These are phyloP conservation scores for Troglohyphantes excavatus DNA, from an alignment of 2,888 invertebrate genomes.

Conservation along the genomic window DNA sequence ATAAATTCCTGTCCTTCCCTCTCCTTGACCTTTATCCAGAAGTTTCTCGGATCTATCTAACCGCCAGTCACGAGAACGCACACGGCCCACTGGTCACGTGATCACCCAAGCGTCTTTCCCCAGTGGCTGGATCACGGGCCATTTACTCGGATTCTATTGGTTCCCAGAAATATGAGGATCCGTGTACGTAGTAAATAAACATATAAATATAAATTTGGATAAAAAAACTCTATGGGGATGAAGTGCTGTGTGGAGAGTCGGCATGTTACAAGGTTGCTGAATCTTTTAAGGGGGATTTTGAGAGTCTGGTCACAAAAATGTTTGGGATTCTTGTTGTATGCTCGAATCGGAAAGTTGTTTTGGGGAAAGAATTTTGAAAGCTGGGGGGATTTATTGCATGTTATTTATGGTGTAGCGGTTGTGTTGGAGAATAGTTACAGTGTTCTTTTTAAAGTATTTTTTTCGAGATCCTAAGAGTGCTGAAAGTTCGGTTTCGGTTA, in stretches of 20 bases:
- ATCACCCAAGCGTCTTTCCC: background rate
- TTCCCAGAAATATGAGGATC: background rate
- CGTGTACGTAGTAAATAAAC: slow-evolving; percentile 1
- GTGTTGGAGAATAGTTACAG: too few species aligned
- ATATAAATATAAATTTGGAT: slow-evolving; percentile 1
- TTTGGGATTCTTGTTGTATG: background rate
- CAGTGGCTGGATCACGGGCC: slow-evolving; percentile 1
- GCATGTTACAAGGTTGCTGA: background rate
- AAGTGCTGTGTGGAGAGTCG: background rate
- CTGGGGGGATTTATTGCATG: background rate
- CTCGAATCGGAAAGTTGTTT: background rate
- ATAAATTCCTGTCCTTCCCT: background rate
- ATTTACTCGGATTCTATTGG: background rate
- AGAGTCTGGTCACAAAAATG: background rate
- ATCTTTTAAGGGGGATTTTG: background rate
- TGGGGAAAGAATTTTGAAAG: background rate
- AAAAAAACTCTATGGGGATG: background rate
- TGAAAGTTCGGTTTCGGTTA: too few species aligned
- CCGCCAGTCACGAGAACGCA: background rate
- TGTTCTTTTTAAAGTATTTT: too few species aligned
- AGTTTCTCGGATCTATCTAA: background rate
- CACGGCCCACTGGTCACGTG: background rate
- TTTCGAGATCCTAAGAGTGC: too few species aligned
- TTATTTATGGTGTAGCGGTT: too few species aligned
- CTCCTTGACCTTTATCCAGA: background rate